phyloP scores from a whole-genome alignment of 2,797 vertebrate genomes.

The Uromys caudimaculatus region DNA sequence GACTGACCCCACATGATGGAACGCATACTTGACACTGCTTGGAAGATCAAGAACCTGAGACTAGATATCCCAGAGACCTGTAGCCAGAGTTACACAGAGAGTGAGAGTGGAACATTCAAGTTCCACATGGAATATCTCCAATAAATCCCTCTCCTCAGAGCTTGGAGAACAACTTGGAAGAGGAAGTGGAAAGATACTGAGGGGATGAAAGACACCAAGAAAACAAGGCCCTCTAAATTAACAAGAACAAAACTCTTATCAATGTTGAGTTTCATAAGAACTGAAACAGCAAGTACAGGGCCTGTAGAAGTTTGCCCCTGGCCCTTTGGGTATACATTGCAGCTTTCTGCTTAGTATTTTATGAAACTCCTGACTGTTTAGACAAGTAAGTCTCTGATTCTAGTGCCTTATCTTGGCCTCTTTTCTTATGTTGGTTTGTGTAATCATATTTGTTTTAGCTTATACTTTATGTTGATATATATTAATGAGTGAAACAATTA shows the following conservation, averaged over 20 bases:
- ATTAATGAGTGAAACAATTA: not conserved
- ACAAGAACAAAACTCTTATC: not conserved
- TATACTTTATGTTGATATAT: not conserved
- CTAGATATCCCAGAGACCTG: not conserved
- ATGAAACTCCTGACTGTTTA: too few relatives aligned
- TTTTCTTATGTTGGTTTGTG: not conserved
- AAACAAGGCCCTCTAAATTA: not conserved
- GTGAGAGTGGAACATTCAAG: not conserved
- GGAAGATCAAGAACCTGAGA: not conserved
- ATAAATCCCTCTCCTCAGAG: too few relatives aligned
- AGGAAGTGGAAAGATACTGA: not conserved
- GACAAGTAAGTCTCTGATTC: not conserved
- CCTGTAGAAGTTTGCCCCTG: fast-evolving
- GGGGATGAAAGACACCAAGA: not conserved
- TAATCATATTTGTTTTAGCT: not conserved
- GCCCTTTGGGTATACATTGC: not conserved
- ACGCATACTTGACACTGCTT: not conserved
- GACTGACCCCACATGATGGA: not conserved
- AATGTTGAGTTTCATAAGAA: not conserved
- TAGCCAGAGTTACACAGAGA: not conserved
- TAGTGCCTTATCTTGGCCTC: not conserved
- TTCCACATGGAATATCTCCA: too few relatives aligned
- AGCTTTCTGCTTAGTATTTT: not conserved
- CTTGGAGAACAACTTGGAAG: not conserved
- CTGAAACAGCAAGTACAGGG: not conserved